Evolutionary conservation across 2,797 vertebrate species (phyloP).

Genomic region (Enteromius thamalakanensis): DNA sequence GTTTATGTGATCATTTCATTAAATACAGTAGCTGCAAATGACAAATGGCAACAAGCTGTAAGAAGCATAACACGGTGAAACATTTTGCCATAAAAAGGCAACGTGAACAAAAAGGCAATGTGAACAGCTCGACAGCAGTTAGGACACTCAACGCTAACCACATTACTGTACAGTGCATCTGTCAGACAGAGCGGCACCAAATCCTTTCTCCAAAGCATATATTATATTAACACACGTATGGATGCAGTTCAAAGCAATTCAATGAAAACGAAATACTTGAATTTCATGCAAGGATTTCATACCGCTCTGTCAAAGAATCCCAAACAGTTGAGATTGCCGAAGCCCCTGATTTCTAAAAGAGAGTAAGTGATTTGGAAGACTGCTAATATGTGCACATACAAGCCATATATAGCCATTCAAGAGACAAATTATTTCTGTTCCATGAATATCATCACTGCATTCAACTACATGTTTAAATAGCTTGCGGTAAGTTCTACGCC

Average conservation of each 20-base stretch:
- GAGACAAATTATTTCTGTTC: neutral
- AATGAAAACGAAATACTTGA: neutral
- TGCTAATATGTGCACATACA: constrained; percentile 43
- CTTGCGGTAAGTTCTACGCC: constrained; percentile 18
- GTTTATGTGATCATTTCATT: neutral
- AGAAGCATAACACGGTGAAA: constrained; percentile 8
- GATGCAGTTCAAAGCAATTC: neutral
- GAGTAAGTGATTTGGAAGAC: constrained; percentile 59
- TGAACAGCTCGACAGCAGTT: constrained; percentile 26
- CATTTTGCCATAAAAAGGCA: neutral
- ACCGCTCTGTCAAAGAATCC: constrained; percentile 47
- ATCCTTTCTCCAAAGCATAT: constrained; percentile 23
- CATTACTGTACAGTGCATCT: constrained; percentile 53
- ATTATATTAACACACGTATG: neutral
- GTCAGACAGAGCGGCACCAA: constrained; percentile 48
- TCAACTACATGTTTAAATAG: constrained; percentile 14
- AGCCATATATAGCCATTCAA: neutral
- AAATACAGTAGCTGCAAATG: constrained; percentile 19
- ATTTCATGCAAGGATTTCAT: constrained; percentile 23
- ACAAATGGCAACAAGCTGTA: constrained; percentile 33
- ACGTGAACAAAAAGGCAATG: constrained; percentile 11
- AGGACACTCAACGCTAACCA: constrained; percentile 33
- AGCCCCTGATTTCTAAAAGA: constrained; percentile 59
- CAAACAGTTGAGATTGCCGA: constrained; percentile 48
- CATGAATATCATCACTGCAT: neutral